A percentile compares a stretch with the other conserved stretches of the same genome.
phyloP scores from a whole-genome alignment of 2,888 invertebrate genomes.

The Laspeyria flexula region DNA sequence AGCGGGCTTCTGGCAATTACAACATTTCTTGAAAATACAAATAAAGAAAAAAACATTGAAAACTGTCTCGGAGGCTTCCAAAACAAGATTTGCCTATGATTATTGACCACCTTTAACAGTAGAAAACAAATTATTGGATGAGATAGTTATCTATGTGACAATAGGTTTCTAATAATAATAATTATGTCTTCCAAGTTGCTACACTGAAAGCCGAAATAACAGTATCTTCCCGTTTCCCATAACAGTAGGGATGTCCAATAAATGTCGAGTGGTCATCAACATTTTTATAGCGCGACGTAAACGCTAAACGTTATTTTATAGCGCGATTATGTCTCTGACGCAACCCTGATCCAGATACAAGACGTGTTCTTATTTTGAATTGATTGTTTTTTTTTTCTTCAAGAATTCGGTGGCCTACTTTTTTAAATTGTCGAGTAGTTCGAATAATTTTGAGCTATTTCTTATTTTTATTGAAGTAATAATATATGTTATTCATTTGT shows the following conservation, averaged over 20 bases:
- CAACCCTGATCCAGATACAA: constrained; percentile 48
- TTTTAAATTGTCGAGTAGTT: not conserved
- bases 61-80: no score
- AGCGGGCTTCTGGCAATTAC: not conserved
- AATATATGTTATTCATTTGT: no score
- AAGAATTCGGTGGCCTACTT: not conserved
- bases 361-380: constrained; percentile 48
- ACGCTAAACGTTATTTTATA: constrained; percentile 64
- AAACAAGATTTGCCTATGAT: no score
- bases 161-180: no score
- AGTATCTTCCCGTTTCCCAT: constrained; percentile 8
- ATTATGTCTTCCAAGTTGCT: not conserved
- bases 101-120: no score
- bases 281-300: constrained; percentile 56
- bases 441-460: no score
- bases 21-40: not conserved
- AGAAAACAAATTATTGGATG: no score
- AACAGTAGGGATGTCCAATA: constrained; percentile 54
- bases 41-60: not conserved
- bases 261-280: constrained; percentile 61
- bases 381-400: constrained; percentile 18
- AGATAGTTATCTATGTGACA: no score
- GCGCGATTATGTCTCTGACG: constrained; percentile 57
- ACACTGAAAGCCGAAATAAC: constrained; percentile 1
- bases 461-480: no score